These are phyloP conservation scores for Crocodylus rhombifer DNA, from an alignment of 2,797 vertebrate genomes.

Conservation along the genomic window DNA sequence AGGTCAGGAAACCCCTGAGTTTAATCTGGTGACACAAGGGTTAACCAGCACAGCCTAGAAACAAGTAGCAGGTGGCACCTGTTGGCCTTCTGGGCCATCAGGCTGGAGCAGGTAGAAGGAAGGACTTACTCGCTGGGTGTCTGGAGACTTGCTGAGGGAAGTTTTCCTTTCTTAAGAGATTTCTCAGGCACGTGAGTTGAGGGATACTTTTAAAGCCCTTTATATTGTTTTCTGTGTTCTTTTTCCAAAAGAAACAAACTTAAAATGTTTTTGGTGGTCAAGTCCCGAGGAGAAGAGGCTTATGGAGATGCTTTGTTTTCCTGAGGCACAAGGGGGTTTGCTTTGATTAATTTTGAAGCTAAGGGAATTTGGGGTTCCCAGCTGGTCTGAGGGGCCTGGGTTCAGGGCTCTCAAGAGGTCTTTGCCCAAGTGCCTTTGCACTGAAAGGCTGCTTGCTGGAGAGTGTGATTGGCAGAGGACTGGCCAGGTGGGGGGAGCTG, in stretches of 20 bases:
- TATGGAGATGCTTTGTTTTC: too few species aligned
- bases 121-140: background rate
- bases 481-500: background rate
- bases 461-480: background rate
- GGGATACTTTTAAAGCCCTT: background rate
- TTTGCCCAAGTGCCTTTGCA: too few species aligned
- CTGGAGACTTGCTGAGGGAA: rapidly evolving
- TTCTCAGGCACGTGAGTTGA: rapidly evolving
- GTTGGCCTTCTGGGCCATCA: background rate
- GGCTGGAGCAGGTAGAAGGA: background rate
- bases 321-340: too few species aligned
- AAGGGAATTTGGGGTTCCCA: background rate
- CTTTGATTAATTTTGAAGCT: background rate
- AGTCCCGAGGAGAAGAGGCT: too few species aligned
- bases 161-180: background rate
- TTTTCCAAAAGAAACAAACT: background rate
- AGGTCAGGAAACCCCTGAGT: background rate
- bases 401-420: too few species aligned
- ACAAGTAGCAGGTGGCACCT: background rate
- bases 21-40: background rate
- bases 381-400: background rate
- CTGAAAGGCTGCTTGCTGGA: background rate
- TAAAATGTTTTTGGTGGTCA: background rate
- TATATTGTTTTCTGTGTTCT: background rate
- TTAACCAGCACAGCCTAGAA: background rate